Percentiles rank a stretch among this genome's conserved stretches.
Conservation (phyloP, 2,888 invertebrate species). For the Julus scandinavius region DNA sequence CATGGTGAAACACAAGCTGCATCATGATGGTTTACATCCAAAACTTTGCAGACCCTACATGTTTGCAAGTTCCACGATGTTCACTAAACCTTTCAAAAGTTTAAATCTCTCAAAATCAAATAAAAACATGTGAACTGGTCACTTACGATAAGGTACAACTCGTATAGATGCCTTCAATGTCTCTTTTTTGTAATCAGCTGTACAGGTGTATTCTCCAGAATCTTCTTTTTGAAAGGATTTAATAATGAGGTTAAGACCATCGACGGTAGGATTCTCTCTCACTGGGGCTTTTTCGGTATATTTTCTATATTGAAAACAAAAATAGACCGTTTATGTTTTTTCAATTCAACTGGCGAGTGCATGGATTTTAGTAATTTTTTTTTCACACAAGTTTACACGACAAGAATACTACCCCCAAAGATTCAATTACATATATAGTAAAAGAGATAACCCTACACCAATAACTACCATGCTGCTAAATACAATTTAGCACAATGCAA, state of each 20-base stretch:
- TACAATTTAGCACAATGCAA: constrained; percentile 38
- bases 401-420: constrained; percentile 23
- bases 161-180: background rate
- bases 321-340: background rate
- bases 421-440: constrained; percentile 24
- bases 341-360: background rate
- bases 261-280: background rate
- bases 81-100: background rate
- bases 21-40: too few relatives aligned
- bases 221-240: constrained; percentile 82
- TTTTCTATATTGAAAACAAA: constrained; percentile 50
- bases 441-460: constrained; percentile 29
- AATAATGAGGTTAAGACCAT: constrained; percentile 71
- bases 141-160: constrained; percentile 45
- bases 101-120: background rate
- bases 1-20: too few relatives aligned
- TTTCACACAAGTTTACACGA: constrained; percentile 1
- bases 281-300: constrained; percentile 49
- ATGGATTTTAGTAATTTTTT: background rate
- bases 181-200: constrained; percentile 70
- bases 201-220: constrained; percentile 86
- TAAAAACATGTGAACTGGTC: background rate
- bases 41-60: too few relatives aligned
- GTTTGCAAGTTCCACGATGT: too few relatives aligned
- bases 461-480: constrained; percentile 42